A percentile compares a stretch with the other conserved stretches of the same genome.
phyloP scores from a whole-genome alignment of 2,888 invertebrate genomes.

The Agrochola circellaris region DNA sequence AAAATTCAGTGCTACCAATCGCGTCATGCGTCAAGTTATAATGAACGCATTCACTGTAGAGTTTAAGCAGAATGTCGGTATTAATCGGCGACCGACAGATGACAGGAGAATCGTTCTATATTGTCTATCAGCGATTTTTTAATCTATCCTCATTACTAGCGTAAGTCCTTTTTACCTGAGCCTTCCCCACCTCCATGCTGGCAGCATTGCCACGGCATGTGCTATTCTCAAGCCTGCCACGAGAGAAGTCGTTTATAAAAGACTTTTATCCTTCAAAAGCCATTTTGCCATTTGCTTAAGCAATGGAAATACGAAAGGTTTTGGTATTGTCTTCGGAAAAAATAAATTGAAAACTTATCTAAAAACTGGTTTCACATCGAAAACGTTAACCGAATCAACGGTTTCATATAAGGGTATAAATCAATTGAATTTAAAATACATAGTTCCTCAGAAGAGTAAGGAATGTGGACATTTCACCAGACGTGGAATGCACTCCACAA shows the following conservation, averaged over 20 bases:
- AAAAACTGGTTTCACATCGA: background rate
- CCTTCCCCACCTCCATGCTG: background rate
- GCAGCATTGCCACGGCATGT: background rate
- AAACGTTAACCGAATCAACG: slow-evolving; percentile 26
- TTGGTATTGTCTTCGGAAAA: background rate
- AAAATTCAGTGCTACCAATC: no score
- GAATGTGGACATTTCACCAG: slow-evolving; percentile 50
- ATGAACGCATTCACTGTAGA: no score
- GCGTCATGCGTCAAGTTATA: no score
- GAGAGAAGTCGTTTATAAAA: background rate
- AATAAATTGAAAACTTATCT: background rate
- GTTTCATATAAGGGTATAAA: slow-evolving; percentile 38
- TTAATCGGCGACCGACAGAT: no score
- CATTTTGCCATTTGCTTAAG: background rate
- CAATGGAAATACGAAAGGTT: background rate
- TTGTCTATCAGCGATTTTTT: background rate
- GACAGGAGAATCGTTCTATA: background rate
- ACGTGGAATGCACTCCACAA: slow-evolving; percentile 54
- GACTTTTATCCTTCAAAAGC: background rate
- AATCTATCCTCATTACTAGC: background rate
- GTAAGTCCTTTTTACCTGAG: background rate
- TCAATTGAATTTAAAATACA: slow-evolving; percentile 56
- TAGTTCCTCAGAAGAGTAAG: slow-evolving; percentile 37
- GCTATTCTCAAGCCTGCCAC: background rate
- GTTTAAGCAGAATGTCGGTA: no score